Evolutionary conservation across 2,888 invertebrate species (phyloP).

Genomic region (Dexiosoma caninum): DNA sequence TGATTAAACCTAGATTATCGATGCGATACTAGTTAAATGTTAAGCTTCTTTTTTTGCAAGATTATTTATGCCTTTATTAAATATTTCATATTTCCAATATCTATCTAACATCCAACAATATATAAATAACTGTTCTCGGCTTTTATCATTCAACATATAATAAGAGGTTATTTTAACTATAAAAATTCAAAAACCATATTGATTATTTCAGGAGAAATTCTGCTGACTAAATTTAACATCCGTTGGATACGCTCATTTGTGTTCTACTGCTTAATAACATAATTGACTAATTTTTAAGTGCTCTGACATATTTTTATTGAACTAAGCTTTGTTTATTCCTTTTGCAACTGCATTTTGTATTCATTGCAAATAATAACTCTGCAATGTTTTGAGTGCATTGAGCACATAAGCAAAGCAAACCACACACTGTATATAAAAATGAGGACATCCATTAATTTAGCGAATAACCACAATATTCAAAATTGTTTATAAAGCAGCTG

Average conservation of each 20-base stretch:
- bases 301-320: constrained; percentile 40
- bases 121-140: no score
- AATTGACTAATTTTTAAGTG: constrained; percentile 45
- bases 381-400: constrained; percentile 7
- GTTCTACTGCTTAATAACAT: constrained; percentile 19
- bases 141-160: no score
- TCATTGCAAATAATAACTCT: constrained; percentile 40
- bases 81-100: no score
- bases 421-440: constrained; percentile 57
- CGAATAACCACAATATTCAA: constrained; percentile 74
- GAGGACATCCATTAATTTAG: constrained; percentile 74
- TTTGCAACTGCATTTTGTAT: constrained; percentile 9
- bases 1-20: no score
- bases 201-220: no score
- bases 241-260: neutral
- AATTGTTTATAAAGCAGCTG: constrained; percentile 73
- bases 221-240: neutral
- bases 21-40: no score
- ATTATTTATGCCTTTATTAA: no score
- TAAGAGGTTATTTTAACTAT: no score
- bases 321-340: neutral
- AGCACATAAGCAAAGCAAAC: constrained; percentile 27
- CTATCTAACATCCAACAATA: no score
- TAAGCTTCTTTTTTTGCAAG: no score
- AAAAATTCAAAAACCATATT: no score